Conservation (phyloP, 2,888 invertebrate genomes). For the Eugnorisma glareosa region DNA sequence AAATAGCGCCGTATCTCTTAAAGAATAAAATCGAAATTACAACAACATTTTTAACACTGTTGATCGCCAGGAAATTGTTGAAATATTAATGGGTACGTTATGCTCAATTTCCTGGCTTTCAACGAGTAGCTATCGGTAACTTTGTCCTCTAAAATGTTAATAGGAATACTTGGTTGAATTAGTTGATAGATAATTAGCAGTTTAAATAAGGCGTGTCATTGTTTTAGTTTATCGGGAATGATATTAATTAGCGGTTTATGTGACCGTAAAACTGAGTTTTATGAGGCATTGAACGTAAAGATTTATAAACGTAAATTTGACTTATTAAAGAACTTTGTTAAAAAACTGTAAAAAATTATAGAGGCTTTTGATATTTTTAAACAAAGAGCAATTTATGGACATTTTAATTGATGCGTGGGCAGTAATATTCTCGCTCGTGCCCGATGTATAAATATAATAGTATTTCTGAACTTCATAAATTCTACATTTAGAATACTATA, state of each 20-base stretch:
- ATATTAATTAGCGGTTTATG: slow-evolving; percentile 56
- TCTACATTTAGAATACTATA: slow-evolving; percentile 24
- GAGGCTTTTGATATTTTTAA: slow-evolving; percentile 10
- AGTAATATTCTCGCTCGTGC: not conserved
- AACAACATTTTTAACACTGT: slow-evolving; percentile 65
- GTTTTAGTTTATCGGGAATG: slow-evolving; percentile 51
- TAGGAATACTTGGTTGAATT: slow-evolving; percentile 73
- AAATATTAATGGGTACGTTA: slow-evolving; percentile 89
- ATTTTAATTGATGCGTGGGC: not conserved
- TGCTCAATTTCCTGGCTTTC: slow-evolving; percentile 89
- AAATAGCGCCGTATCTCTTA: slow-evolving; percentile 67
- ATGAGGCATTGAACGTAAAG: slow-evolving; percentile 46
- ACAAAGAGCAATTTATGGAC: slow-evolving; percentile 10
- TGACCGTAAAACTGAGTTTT: slow-evolving; percentile 43
- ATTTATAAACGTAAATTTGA: slow-evolving; percentile 38
- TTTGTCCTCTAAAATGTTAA: slow-evolving; percentile 81
- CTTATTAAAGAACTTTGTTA: slow-evolving; percentile 16
- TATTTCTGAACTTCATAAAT: slow-evolving; percentile 8
- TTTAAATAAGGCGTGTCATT: slow-evolving; percentile 63
- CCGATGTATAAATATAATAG: not conserved
- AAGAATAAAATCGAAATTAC: slow-evolving; percentile 63
- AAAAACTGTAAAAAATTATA: slow-evolving; percentile 7
- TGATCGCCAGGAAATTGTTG: slow-evolving; percentile 87
- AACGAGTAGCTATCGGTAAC: slow-evolving; percentile 85
- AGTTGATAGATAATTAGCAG: slow-evolving; percentile 70